These are phyloP conservation scores for Aldabrachelys gigantea DNA, from an alignment of 2,113 vertebrate species.

Conservation along the genomic window DNA sequence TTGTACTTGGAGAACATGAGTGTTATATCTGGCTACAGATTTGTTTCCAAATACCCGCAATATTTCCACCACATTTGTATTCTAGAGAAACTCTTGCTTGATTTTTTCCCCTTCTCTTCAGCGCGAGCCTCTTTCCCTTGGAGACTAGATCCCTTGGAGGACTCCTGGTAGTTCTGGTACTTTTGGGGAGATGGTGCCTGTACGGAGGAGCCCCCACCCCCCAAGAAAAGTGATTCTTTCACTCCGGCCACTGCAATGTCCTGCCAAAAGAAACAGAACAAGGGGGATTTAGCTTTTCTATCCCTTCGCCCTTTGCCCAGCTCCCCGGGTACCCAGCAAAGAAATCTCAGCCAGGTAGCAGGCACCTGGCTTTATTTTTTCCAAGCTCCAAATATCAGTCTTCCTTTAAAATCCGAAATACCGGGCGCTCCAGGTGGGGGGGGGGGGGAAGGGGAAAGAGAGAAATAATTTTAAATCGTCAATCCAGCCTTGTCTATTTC, in stretches of 20 bases:
- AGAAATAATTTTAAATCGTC: not conserved
- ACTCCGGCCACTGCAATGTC: not conserved
- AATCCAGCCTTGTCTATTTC: not conserved
- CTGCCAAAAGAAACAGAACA: not conserved
- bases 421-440: not conserved
- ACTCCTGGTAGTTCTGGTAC: not conserved
- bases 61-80: slow-evolving; percentile 54
- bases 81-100: slow-evolving; percentile 31
- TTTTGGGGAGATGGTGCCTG: not conserved
- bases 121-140: slow-evolving; percentile 21
- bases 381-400: not conserved
- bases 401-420: not conserved
- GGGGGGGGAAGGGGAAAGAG: not conserved
- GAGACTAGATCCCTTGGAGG: slow-evolving; percentile 56
- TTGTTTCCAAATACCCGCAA: slow-evolving; percentile 40
- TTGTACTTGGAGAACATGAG: slow-evolving; percentile 56
- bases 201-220: not conserved
- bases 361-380: not conserved
- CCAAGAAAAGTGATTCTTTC: not conserved
- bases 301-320: not conserved
- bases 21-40: slow-evolving; percentile 41
- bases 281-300: rapidly evolving
- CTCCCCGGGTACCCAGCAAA: not conserved
- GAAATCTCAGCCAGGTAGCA: not conserved
- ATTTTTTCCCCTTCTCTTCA: not conserved